Conservation (phyloP, 2,113 vertebrate species). For the Muntiacus reevesi region DNA sequence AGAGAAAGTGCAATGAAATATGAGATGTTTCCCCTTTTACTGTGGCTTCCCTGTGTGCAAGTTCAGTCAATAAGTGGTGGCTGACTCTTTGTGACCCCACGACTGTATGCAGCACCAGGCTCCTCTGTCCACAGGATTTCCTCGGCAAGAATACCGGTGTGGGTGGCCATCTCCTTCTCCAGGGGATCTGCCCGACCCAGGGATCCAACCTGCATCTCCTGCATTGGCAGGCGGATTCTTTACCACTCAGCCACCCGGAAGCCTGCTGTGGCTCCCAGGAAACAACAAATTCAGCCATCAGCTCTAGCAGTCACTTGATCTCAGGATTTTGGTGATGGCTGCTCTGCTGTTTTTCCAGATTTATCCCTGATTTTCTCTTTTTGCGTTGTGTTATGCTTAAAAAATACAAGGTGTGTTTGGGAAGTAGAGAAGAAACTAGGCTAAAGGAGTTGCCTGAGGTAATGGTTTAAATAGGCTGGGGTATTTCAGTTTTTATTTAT, state of each 20-base stretch:
- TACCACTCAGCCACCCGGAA: neutral
- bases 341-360: neutral
- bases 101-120: neutral
- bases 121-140: neutral
- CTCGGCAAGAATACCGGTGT: neutral
- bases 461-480: neutral
- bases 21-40: accelerated
- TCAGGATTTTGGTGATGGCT: neutral
- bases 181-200: neutral
- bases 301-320: neutral
- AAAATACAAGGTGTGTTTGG: neutral
- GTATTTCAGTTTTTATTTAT: neutral
- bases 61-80: neutral
- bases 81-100: neutral
- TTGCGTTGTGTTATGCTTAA: neutral
- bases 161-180: neutral
- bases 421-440: neutral
- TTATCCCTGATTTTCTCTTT: neutral
- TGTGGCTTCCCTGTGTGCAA: neutral
- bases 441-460: neutral
- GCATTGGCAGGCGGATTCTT: neutral
- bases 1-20: neutral
- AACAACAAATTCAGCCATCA: neutral
- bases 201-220: neutral
- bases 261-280: neutral